A percentile compares a stretch with the other conserved stretches of the same genome.
These are phyloP conservation scores for Alces alces DNA, from an alignment of 2,113 vertebrate genomes.

Conservation along the genomic window DNA sequence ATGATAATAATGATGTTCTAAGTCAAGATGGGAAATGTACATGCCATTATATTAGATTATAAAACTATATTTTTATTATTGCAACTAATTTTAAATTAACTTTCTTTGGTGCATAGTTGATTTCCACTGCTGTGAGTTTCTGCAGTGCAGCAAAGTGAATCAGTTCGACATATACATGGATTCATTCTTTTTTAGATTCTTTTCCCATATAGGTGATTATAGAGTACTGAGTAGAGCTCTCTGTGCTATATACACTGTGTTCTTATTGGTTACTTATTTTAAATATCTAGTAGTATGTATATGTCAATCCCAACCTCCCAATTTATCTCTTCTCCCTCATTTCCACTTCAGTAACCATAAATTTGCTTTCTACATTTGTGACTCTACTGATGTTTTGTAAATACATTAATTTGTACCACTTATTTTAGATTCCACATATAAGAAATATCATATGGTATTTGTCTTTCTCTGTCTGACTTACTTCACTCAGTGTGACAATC, in stretches of 20 bases:
- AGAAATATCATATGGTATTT: neutral
- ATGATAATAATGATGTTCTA: neutral
- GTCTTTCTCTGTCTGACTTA: neutral
- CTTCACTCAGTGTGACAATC: neutral
- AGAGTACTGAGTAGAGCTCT: neutral
- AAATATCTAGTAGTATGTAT: neutral
- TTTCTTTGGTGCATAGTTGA: neutral
- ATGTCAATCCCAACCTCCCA: neutral
- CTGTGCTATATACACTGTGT: neutral
- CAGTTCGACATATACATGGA: neutral
- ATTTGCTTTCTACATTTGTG: neutral
- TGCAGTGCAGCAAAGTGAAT: neutral
- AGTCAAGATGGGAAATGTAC: neutral
- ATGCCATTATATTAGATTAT: neutral
- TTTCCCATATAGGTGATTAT: neutral
- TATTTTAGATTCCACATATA: neutral
- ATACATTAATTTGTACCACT: neutral
- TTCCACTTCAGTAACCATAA: neutral
- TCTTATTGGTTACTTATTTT: neutral
- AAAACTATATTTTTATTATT: neutral
- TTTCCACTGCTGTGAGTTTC: neutral
- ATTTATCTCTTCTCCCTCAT: neutral
- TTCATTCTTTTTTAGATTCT: neutral
- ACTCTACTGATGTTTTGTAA: neutral
- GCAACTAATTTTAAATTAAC: neutral